phyloP scores from a whole-genome alignment of 2,113 vertebrate species.

The Calypte anna region DNA sequence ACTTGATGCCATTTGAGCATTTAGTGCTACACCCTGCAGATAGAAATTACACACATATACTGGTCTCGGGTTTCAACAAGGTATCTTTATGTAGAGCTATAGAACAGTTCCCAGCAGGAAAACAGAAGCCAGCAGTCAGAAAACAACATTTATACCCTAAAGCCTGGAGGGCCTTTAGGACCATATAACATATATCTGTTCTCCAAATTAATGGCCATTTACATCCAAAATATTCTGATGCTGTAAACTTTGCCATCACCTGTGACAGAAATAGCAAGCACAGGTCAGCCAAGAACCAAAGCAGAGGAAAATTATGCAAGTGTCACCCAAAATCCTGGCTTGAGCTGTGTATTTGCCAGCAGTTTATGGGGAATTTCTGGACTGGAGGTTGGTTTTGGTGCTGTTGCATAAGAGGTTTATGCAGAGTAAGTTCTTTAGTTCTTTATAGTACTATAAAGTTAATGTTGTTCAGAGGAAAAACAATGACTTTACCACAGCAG shows the following conservation, averaged over 20 bases:
- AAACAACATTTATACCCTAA: neutral
- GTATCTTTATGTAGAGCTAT: neutral
- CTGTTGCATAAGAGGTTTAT: neutral
- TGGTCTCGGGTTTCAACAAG: constrained; percentile 5
- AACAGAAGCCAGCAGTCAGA: neutral
- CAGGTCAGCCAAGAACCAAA: neutral
- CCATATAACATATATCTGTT: constrained; percentile 23
- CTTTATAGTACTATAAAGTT: neutral
- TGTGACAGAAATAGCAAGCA: neutral
- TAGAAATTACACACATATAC: neutral
- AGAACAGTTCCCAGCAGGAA: neutral
- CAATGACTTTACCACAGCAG: neutral
- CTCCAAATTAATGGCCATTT: neutral
- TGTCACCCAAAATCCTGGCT: neutral
- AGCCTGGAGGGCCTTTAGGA: constrained; percentile 62
- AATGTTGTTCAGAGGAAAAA: neutral
- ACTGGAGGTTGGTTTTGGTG: neutral
- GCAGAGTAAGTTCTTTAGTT: neutral
- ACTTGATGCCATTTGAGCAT: neutral
- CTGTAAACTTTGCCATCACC: neutral
- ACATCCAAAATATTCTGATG: neutral
- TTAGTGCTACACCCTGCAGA: neutral
- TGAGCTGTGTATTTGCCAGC: neutral
- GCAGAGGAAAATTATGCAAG: neutral
- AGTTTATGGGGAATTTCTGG: neutral